Conservation (phyloP, 2,113 vertebrate species). For the human region GRCh38 chr17:78795001-78795500, state of each 20-base stretch:
- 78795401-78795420: accelerated
- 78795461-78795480: accelerated
- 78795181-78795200: too few species aligned
- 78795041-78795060: accelerated
- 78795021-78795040: accelerated
- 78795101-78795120: background rate
- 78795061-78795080: too few species aligned
- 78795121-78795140: background rate
- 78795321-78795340: too few species aligned
- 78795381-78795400: background rate
- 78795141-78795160: background rate
- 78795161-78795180: too few species aligned
- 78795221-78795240: too few species aligned
- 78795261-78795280: background rate
- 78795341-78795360: background rate
- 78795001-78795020: too few species aligned
- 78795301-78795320: background rate
- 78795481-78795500: background rate
- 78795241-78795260: background rate
- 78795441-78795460: accelerated
- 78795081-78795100: background rate
- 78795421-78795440: accelerated
- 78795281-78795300: background rate
- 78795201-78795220: background rate
- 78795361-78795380: too few species aligned